Conservation (phyloP, 2,797 vertebrate species). For the Kryptopterus vitreolus region DNA sequence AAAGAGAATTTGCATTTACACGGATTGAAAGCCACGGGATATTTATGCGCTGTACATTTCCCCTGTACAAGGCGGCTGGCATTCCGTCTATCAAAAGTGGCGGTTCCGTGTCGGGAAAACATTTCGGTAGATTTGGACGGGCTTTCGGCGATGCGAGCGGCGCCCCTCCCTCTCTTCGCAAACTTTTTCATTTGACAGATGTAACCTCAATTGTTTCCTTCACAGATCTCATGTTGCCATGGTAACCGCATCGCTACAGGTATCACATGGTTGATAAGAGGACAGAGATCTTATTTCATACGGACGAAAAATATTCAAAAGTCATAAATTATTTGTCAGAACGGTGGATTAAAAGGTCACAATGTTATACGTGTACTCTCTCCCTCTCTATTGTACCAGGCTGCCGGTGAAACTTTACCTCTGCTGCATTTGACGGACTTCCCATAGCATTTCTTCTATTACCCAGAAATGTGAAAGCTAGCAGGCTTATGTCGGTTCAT, state of each 20-base stretch:
- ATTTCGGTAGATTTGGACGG: not conserved
- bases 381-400: too few species aligned
- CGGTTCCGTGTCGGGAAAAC: not conserved
- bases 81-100: not conserved
- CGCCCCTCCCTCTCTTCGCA: not conserved
- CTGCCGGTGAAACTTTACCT: not conserved
- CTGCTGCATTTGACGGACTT: not conserved
- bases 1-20: not conserved
- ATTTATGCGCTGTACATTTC: not conserved
- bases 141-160: not conserved
- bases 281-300: not conserved
- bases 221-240: not conserved
- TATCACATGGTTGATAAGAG: not conserved
- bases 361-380: too few species aligned
- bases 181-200: slow-evolving; percentile 2
- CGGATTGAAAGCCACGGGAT: not conserved
- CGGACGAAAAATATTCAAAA: not conserved
- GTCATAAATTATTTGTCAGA: too few species aligned
- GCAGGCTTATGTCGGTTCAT: not conserved
- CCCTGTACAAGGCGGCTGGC: not conserved
- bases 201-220: not conserved
- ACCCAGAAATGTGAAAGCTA: not conserved
- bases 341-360: too few species aligned
- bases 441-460: not conserved
- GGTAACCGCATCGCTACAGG: not conserved